Conservation (phyloP, 2,888 invertebrate genomes). For the Drosophila peninsularis region DNA sequence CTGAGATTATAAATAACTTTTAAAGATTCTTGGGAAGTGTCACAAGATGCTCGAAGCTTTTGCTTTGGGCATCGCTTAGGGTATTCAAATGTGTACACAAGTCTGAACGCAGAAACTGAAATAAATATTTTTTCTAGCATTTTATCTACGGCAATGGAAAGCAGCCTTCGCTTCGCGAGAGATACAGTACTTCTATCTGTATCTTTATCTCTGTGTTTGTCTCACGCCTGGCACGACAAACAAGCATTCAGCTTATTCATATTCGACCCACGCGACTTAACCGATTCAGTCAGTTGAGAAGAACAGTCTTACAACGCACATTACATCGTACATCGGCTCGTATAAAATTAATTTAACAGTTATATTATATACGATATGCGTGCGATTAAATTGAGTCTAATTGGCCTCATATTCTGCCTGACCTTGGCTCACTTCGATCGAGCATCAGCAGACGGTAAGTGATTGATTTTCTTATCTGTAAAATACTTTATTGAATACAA, state of each 20-base stretch:
- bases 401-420: background rate
- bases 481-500: background rate
- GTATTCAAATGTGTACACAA: background rate
- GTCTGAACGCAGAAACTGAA: background rate
- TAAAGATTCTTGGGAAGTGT: background rate
- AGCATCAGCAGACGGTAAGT: background rate
- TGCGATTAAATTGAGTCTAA: background rate
- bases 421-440: background rate
- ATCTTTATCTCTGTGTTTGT: slow-evolving; percentile 7
- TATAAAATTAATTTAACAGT: background rate
- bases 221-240: background rate
- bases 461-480: background rate
- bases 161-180: background rate
- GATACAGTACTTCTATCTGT: slow-evolving; percentile 1
- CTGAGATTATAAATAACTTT: too few relatives aligned
- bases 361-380: background rate
- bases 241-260: slow-evolving; percentile 4
- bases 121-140: background rate
- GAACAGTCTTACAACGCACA: slow-evolving; percentile 1
- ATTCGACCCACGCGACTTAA: slow-evolving; percentile 2
- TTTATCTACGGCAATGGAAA: background rate
- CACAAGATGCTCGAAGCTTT: background rate
- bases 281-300: slow-evolving; percentile 6
- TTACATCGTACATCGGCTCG: background rate
- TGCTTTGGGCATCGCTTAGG: background rate